Base-by-base conservation (phyloP, 2,797 vertebrate species). In the Orestias chungarensis region DNA sequence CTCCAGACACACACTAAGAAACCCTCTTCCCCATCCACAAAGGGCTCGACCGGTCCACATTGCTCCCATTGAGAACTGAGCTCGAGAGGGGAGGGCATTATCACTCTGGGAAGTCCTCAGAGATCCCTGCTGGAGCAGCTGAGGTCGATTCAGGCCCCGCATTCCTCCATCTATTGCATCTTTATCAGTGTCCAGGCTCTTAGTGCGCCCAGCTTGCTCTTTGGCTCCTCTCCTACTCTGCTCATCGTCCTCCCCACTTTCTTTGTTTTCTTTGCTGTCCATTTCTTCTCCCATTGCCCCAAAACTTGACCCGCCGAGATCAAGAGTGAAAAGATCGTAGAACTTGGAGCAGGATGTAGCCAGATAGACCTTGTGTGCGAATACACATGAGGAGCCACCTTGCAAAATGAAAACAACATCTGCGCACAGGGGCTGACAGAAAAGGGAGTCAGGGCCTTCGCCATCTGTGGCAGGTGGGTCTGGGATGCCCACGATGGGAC, bases 301-400 rank as follows among this genome's bases (percentile, higher is more conserved):
- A 0, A 17, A 7, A 61, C 71, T 76, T 0, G 78, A 84, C 0
- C 75, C 86, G 20, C 90, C 89, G 1, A 91, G 91, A 80, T 95
- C 94, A 66, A 96, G 87, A 4, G 89, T 93, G 87, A 97, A 96
- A 66, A 97, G 95, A 89, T 97, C 96, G 0, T 97, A 96, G 91
- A 97, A 97, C 79, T 96, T 97, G 69, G 96, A 97, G 88, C 96
- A 97, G 66, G 96, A 96, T 2, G 96, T 97, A 64, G 96, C 96
- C 85, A 97, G 90, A 88, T 96, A 97, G 54, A 97, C 93, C 47
- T 95, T 96, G 88, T 97, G 96, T 18, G 96, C 96, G n/a, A 96
- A 96, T 77, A 97, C 93, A 0, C 61, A 93, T n/a, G 89, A 94
- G 55, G 82, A 79, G 9, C 95, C 95, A 0, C 84, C 92, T 52